These are phyloP conservation scores for Pampusana beccarii DNA, from an alignment of 2,113 vertebrate species.

Conservation along the genomic window DNA sequence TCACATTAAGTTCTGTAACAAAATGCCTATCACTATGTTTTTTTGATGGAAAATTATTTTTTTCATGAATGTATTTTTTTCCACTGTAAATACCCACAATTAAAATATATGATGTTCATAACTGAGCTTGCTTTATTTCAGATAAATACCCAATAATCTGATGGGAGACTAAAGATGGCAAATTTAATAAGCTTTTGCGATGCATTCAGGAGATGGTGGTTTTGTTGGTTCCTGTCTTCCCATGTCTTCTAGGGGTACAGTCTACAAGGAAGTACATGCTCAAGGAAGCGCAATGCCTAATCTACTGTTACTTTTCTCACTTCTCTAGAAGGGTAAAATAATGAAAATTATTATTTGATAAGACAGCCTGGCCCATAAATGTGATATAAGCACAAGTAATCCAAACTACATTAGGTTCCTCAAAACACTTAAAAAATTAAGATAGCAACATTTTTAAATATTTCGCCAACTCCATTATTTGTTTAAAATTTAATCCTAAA, in stretches of 20 bases:
- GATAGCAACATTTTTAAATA: neutral
- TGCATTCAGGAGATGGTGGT: neutral
- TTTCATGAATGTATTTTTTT: neutral
- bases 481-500: neutral
- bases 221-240: neutral
- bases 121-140: neutral
- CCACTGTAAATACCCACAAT: neutral
- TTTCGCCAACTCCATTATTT: neutral
- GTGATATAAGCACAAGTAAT: neutral
- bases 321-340: neutral
- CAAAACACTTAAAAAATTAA: neutral
- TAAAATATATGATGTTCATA: neutral
- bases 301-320: neutral
- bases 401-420: neutral
- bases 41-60: neutral
- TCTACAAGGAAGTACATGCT: neutral
- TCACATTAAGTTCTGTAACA: neutral
- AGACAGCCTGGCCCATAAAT: neutral
- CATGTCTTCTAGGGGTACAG: fast-evolving
- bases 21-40: fast-evolving
- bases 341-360: neutral
- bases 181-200: neutral
- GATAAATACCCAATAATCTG: neutral
- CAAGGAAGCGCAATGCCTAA: neutral
- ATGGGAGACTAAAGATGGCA: neutral